Conservation (phyloP, 1,140 invertebrate genomes). For the Bradynema listronoti region DNA sequence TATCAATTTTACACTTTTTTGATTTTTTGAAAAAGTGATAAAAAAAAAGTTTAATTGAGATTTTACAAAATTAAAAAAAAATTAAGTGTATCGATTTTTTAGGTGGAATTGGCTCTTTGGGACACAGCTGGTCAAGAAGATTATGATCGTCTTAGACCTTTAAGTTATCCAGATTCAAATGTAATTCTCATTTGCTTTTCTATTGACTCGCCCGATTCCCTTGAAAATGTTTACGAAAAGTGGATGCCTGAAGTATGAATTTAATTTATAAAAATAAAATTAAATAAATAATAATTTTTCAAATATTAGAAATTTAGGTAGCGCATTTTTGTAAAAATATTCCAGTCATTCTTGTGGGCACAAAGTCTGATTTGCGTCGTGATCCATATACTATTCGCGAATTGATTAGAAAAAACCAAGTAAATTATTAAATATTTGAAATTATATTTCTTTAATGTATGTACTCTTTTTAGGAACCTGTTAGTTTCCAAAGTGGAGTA, state of each 20-base stretch:
- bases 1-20: no score
- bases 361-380: slow-evolving; percentile 11
- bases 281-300: not conserved
- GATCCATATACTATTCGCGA: no score
- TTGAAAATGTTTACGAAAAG: slow-evolving; percentile 95
- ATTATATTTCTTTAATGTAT: no score
- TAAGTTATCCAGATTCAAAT: slow-evolving; percentile 88
- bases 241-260: slow-evolving; percentile 76
- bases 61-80: no score
- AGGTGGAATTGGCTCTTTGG: slow-evolving; percentile 86
- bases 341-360: slow-evolving; percentile 16
- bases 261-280: not conserved
- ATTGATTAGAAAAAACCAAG: no score
- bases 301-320: not conserved
- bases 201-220: slow-evolving; percentile 87
- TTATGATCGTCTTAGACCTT: slow-evolving; percentile 86
- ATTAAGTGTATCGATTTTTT: no score
- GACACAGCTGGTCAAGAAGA: slow-evolving; percentile 98
- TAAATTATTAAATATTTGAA: no score
- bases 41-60: no score
- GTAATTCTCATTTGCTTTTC: slow-evolving; percentile 92
- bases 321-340: slow-evolving; percentile 13
- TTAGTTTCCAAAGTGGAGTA: no score
- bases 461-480: no score
- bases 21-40: no score